Conservation (phyloP, 1,140 invertebrate genomes). For the Thaumatotibia leucotreta region DNA sequence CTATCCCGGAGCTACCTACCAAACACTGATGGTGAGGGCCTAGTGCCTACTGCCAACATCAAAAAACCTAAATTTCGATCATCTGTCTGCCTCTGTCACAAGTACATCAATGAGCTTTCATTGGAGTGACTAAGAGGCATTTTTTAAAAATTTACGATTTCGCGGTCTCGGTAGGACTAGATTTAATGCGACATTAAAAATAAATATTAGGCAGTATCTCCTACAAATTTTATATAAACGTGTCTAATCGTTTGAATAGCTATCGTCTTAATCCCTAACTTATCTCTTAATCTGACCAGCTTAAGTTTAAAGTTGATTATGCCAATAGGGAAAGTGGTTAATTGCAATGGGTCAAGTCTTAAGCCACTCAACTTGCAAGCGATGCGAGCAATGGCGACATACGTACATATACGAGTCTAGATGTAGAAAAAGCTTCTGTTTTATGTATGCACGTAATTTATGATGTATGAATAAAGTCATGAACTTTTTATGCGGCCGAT, state of each 20-base stretch:
- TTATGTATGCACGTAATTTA: background rate
- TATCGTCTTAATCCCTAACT: slow-evolving; percentile 19
- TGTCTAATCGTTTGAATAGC: background rate
- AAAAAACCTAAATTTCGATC: too few species aligned
- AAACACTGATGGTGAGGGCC: too few species aligned
- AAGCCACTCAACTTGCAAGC: slow-evolving; percentile 10
- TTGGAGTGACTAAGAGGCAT: too few species aligned
- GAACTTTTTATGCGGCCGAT: background rate
- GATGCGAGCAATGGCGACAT: slow-evolving; percentile 1
- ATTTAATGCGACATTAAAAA: too few species aligned
- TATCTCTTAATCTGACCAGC: slow-evolving; percentile 44
- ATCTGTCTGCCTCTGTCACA: too few species aligned
- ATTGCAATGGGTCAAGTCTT: slow-evolving; percentile 29
- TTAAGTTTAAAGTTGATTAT: slow-evolving; percentile 40
- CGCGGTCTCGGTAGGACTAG: too few species aligned
- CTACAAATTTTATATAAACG: background rate
- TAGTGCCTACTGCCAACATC: too few species aligned
- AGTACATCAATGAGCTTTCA: too few species aligned
- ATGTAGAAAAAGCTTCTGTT: slow-evolving; percentile 23
- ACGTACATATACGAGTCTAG: background rate
- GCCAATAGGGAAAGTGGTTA: slow-evolving; percentile 39
- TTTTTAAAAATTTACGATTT: too few species aligned
- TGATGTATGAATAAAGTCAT: background rate
- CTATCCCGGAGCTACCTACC: too few species aligned
- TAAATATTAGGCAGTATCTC: too few species aligned